These are phyloP conservation scores for Caretta caretta DNA, from an alignment of 2,113 vertebrate species.

Conservation along the genomic window DNA sequence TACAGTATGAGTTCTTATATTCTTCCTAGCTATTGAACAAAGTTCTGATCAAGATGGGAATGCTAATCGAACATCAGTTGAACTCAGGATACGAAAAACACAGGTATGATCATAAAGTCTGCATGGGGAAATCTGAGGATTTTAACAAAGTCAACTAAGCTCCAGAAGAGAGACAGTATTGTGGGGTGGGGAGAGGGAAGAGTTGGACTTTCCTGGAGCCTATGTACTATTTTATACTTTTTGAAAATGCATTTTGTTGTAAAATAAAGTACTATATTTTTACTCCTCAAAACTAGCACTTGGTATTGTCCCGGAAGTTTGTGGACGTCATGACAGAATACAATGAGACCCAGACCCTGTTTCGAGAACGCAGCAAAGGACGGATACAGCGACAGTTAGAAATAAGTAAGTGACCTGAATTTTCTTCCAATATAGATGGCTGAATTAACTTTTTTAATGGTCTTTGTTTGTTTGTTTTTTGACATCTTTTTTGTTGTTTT, in stretches of 20 bases:
- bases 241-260: neutral
- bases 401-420: slow-evolving; percentile 88
- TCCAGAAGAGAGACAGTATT: neutral
- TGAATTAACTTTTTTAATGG: neutral
- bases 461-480: neutral
- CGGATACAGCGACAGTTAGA: slow-evolving; percentile 96
- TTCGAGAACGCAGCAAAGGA: slow-evolving; percentile 94
- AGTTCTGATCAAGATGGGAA: slow-evolving; percentile 86
- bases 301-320: slow-evolving; percentile 92
- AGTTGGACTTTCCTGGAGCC: rapidly evolving
- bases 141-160: neutral
- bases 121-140: rapidly evolving
- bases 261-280: neutral
- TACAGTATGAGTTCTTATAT: neutral
- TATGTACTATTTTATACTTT: neutral
- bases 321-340: slow-evolving; percentile 96
- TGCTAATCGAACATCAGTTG: slow-evolving; percentile 82
- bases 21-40: slow-evolving; percentile 88
- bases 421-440: rapidly evolving
- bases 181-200: neutral
- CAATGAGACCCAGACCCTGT: slow-evolving; percentile 92
- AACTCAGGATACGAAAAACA: slow-evolving; percentile 93
- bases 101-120: slow-evolving; percentile 82
- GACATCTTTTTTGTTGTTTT: neutral
- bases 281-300: slow-evolving; percentile 80